phyloP scores from a whole-genome alignment of 1,140 invertebrate genomes.

The Drosophila lowei region DNA sequence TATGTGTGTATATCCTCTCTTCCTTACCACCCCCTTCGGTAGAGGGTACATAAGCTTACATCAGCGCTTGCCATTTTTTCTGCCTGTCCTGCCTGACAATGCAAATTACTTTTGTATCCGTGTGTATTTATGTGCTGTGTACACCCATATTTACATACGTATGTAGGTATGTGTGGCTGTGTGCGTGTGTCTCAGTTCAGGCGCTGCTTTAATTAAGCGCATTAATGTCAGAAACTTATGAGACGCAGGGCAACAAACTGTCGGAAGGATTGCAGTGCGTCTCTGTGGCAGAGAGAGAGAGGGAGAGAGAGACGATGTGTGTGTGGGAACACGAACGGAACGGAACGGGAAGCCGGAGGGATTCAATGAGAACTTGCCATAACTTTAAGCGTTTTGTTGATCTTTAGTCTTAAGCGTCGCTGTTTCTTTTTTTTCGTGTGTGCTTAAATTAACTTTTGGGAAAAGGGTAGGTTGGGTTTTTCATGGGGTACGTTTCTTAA shows the following conservation, averaged over 20 bases:
- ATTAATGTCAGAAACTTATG: conserved; percentile 77
- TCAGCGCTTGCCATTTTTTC: conserved; percentile 49
- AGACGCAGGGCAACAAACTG: conserved; percentile 27
- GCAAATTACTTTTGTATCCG: conserved; percentile 52
- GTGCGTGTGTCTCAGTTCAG: conserved; percentile 35
- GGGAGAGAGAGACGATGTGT: not conserved
- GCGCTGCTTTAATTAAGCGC: conserved; percentile 75
- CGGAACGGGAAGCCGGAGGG: conserved; percentile 1
- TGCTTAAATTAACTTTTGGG: not conserved
- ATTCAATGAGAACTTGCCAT: conserved; percentile 56
- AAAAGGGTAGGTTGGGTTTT: conserved; percentile 4
- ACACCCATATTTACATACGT: no score
- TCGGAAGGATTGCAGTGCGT: no score
- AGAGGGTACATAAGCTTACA: conserved; percentile 5
- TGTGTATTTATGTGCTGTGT: not conserved
- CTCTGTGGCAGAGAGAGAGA: not conserved
- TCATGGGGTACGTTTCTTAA: not conserved
- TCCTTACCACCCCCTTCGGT: no score
- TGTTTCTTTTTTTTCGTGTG: conserved; percentile 24
- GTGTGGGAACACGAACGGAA: conserved; percentile 21
- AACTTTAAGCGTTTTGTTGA: conserved; percentile 71
- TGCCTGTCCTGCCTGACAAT: conserved; percentile 35
- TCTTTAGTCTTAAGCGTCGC: conserved; percentile 66
- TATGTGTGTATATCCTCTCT: not conserved
- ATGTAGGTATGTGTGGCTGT: no score